Base-by-base conservation (phyloP, 2,888 invertebrate species). In the Crioceris asparagi region DNA sequence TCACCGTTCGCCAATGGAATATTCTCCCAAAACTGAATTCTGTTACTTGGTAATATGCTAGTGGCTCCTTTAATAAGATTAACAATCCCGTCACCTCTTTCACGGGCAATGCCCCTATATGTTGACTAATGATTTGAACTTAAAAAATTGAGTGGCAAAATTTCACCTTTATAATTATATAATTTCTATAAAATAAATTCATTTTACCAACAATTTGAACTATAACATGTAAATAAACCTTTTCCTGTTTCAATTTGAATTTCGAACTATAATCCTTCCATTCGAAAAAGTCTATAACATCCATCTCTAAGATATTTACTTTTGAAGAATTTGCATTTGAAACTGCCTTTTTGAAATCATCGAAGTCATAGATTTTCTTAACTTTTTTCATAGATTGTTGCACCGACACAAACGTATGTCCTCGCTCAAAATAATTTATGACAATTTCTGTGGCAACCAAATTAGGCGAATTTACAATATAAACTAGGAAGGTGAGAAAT, bases 331-430 rank as follows among this genome's bases (percentile, higher is more conserved):
- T 36, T 18, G 31, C 17, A 21, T 14, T 18, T 34, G 33, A 11
- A 18, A 43, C 43, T 10, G 38, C 41, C 15, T 32, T 29, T 8
- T 23, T 34, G 17, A 42, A 44, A 25, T 44, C 39, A 17, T 41
- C 17, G 25, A 44, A 42, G 31, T 42, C 41, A 26, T 34, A 42
- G 4, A 29, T 33, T 17, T 41, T 41, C 14, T 26, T 19, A 29
- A 35, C 29, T 32, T 29, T 39, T 26, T 44, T 42, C 5, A 42
- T 25, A 17, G 25, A 16, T 25, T 31, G 26, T 25, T 39, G 36
- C 5, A 39, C 39, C 15, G 35, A 37, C 38, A 18, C n/a, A 17
- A 6, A 35, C 16, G 17, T 36, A 21, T 36, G 37, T 17, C 21
- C 37, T 10, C 36, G n/a, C 31, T 30, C 12, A 15, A 30, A 30